Evolutionary conservation across 2,888 invertebrate genomes (phyloP).

Genomic region (Trissolcus japonicus): DNA sequence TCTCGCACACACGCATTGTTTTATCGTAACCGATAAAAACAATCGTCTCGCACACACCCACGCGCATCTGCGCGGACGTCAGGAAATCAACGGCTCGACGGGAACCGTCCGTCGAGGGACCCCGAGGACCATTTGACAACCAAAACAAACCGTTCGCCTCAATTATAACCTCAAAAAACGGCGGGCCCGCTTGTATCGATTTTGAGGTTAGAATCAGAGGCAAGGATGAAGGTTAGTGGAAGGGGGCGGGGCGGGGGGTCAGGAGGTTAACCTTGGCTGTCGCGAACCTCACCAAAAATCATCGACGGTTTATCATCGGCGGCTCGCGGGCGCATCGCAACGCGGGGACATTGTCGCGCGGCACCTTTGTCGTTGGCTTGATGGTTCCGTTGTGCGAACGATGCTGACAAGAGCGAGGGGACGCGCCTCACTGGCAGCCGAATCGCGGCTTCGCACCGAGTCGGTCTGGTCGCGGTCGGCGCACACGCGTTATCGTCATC

Average conservation of each 20-base stretch:
- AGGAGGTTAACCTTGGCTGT: slow-evolving; percentile 19
- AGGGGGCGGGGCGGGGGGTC: slow-evolving; percentile 5
- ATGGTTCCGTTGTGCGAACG: too few relatives aligned
- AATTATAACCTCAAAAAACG: slow-evolving; percentile 32
- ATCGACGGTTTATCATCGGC: slow-evolving; percentile 74
- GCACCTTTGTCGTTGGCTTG: slow-evolving; percentile 23
- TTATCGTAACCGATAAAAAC: slow-evolving; percentile 18
- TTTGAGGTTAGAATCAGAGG: slow-evolving; percentile 33
- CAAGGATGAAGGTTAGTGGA: slow-evolving; percentile 8
- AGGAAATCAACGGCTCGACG: neutral
- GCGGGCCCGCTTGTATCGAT: slow-evolving; percentile 18
- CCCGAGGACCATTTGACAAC: slow-evolving; percentile 1
- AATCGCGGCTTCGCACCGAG: slow-evolving; percentile 13
- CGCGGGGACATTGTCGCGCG: slow-evolving; percentile 48
- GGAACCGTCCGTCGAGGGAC: neutral
- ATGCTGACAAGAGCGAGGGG: slow-evolving; percentile 11
- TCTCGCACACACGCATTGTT: neutral
- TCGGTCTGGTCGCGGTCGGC: slow-evolving; percentile 16
- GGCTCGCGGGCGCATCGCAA: slow-evolving; percentile 65
- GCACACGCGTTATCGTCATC: slow-evolving; percentile 44
- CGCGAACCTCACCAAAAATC: slow-evolving; percentile 71
- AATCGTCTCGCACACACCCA: slow-evolving; percentile 1
- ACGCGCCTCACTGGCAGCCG: slow-evolving; percentile 36
- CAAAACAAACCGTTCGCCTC: slow-evolving; percentile 19
- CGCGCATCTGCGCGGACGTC: neutral